Conservation (phyloP, 2,888 invertebrate species). For the Agapetus fuscipes region DNA sequence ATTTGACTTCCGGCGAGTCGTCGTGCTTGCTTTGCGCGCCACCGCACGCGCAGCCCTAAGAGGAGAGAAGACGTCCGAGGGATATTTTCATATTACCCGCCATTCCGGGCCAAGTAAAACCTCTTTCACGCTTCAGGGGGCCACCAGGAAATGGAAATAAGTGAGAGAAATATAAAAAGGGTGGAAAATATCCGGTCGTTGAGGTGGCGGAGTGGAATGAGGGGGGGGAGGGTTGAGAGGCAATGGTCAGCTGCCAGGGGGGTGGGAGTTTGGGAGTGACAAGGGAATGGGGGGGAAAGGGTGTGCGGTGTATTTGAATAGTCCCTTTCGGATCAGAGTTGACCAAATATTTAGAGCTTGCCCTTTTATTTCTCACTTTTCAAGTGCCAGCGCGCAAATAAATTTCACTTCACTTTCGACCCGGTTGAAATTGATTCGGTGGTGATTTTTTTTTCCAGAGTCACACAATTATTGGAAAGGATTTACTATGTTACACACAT, state of each 20-base stretch:
- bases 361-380: background rate
- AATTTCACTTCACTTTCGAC: no score
- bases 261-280: no score
- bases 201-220: conserved; percentile 9
- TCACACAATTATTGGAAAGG: no score
- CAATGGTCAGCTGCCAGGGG: conserved; percentile 1
- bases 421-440: no score
- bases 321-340: conserved; percentile 1
- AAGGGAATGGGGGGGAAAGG: no score
- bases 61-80: conserved; percentile 1
- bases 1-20: no score
- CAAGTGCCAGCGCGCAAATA: no score
- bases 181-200: conserved; percentile 16
- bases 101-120: conserved; percentile 13
- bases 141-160: conserved; percentile 18
- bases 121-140: conserved; percentile 14
- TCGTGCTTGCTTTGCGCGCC: background rate
- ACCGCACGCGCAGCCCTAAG: conserved; percentile 2
- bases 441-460: no score
- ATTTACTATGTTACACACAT: no score
- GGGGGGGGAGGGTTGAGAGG: background rate
- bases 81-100: conserved; percentile 11
- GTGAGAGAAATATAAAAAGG: conserved; percentile 17
- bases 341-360: background rate
- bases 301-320: conserved; percentile 7